Evolutionary conservation across 1,140 invertebrate species (phyloP).

Genomic region (Thaumetopoea pityocampa): DNA sequence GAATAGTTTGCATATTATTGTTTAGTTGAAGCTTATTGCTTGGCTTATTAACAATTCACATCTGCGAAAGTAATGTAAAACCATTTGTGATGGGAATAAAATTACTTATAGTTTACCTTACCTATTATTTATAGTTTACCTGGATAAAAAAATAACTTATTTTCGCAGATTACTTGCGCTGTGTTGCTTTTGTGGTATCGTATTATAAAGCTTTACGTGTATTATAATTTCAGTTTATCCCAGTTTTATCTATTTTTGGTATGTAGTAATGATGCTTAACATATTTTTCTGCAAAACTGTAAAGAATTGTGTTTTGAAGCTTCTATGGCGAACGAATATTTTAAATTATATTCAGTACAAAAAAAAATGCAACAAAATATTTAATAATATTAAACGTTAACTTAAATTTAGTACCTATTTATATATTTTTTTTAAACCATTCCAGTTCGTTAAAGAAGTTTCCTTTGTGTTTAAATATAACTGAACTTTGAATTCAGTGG

Average conservation of each 20-base stretch:
- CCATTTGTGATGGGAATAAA: too few species aligned
- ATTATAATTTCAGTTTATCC: constrained; percentile 7
- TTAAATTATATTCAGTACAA: too few species aligned
- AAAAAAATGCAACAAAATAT: too few species aligned
- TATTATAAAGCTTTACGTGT: constrained; percentile 8
- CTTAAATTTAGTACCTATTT: too few species aligned
- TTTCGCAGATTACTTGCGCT: constrained; percentile 1
- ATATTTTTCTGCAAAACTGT: background rate
- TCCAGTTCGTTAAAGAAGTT: too few species aligned
- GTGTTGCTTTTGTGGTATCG: constrained; percentile 1
- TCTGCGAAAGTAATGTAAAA: constrained; percentile 37
- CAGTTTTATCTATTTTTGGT: constrained; percentile 7
- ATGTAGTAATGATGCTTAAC: constrained; percentile 10
- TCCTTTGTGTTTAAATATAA: too few species aligned
- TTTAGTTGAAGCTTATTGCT: constrained; percentile 31
- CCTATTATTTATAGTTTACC: too few species aligned
- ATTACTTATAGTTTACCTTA: background rate
- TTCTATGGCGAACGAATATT: too few species aligned
- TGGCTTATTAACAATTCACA: constrained; percentile 31
- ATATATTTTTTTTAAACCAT: too few species aligned
- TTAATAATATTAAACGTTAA: too few species aligned
- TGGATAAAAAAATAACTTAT: constrained; percentile 9
- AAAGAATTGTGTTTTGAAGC: constrained; percentile 4
- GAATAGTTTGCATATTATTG: constrained; percentile 41
- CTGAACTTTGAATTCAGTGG: too few species aligned